Percentiles rank a stretch among this genome's conserved stretches.
phyloP scores from a whole-genome alignment of 2,797 vertebrate species.

The Syncerus caffer region DNA sequence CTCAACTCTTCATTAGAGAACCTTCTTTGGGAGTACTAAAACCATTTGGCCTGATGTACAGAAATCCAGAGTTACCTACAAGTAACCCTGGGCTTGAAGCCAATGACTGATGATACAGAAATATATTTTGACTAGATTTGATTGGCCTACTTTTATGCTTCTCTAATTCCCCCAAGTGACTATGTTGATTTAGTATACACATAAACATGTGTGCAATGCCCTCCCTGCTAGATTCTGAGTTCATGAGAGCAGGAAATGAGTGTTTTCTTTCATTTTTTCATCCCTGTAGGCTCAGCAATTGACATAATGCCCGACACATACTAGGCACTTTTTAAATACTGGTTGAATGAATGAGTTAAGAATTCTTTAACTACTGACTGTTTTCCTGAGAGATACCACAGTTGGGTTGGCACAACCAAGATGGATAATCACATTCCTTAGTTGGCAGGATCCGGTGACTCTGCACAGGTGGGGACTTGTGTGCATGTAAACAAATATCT shows the following conservation, averaged over 20 bases:
- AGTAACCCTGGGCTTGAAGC: neutral
- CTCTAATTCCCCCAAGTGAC: neutral
- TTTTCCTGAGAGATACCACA: neutral
- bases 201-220: neutral
- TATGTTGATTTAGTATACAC: neutral
- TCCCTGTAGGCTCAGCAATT: neutral
- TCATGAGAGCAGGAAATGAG: neutral
- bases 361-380: neutral
- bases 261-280: neutral
- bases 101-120: neutral
- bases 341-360: neutral
- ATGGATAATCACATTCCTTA: neutral
- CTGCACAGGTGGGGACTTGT: neutral
- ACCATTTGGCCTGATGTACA: neutral
- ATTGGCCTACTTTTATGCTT: neutral
- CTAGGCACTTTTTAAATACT: constrained; percentile 6
- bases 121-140: neutral
- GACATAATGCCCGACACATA: neutral
- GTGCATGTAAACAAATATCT: neutral
- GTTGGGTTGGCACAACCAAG: neutral
- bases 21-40: neutral
- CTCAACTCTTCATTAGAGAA: neutral
- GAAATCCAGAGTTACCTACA: neutral
- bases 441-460: neutral
- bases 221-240: neutral